These are phyloP conservation scores for Sorex maritimensis DNA, from an alignment of 2,797 vertebrate species.

Conservation along the genomic window DNA sequence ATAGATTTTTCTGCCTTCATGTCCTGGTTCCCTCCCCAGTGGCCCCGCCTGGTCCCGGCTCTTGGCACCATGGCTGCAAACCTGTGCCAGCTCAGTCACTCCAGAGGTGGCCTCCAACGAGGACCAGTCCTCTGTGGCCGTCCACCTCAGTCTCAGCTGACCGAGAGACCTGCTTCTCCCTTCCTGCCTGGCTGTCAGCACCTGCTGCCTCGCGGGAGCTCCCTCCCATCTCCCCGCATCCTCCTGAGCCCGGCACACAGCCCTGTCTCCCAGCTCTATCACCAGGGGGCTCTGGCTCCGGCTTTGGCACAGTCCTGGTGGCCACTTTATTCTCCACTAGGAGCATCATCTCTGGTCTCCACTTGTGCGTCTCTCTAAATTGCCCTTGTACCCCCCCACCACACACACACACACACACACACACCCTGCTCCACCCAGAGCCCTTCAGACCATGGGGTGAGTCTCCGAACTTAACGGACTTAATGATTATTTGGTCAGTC, in stretches of 20 bases:
- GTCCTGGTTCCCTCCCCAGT: neutral
- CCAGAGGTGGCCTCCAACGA: no score
- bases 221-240: neutral
- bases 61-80: neutral
- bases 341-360: neutral
- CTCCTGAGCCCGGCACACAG: neutral
- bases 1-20: neutral
- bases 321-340: neutral
- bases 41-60: neutral
- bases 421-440: neutral
- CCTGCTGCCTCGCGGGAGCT: neutral
- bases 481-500: neutral
- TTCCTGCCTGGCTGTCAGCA: neutral
- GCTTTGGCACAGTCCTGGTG: neutral
- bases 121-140: no score
- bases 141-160: no score
- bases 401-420: neutral
- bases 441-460: neutral
- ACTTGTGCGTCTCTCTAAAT: no score
- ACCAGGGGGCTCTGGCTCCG: neutral
- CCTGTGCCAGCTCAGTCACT: neutral
- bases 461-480: neutral
- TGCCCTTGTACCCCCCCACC: neutral
- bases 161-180: neutral
- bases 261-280: neutral